These are phyloP conservation scores for Eupithecia subumbrata DNA, from an alignment of 2,888 invertebrate genomes.

Conservation along the genomic window DNA sequence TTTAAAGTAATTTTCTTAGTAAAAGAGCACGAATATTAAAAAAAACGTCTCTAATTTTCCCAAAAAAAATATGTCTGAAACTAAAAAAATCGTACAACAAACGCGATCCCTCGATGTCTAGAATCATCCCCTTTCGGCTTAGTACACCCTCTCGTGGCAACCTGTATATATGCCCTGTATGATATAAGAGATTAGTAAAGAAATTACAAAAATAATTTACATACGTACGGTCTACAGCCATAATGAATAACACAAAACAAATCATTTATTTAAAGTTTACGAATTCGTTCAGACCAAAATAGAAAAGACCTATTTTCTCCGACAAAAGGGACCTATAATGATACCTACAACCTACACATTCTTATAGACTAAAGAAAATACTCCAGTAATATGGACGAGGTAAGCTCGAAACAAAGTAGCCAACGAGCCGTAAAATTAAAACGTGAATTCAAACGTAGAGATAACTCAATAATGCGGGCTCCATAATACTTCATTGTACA, in stretches of 20 bases:
- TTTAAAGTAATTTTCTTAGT: too few relatives aligned
- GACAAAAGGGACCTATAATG: neutral
- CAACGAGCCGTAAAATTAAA: slow-evolving; percentile 30
- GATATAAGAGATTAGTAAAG: too few relatives aligned
- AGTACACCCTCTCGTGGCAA: too few relatives aligned
- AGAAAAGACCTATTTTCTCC: neutral
- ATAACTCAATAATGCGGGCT: slow-evolving; percentile 31
- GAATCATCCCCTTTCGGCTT: too few relatives aligned
- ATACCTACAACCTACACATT: neutral
- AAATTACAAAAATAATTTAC: too few relatives aligned
- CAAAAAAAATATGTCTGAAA: too few relatives aligned
- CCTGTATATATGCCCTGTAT: too few relatives aligned
- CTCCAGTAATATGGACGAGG: neutral
- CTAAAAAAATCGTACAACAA: too few relatives aligned
- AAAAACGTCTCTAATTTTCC: too few relatives aligned
- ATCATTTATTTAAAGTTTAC: neutral
- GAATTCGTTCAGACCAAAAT: neutral
- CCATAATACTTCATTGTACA: slow-evolving; percentile 6
- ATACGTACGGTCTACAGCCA: too few relatives aligned
- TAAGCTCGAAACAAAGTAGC: slow-evolving; percentile 11
- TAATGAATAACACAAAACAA: neutral
- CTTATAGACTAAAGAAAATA: neutral
- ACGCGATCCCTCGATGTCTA: too few relatives aligned
- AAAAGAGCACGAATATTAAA: too few relatives aligned
- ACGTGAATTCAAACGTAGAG: slow-evolving; percentile 23